These are phyloP conservation scores for Anthopleura sola DNA, from an alignment of 64 coral and sea anemone genomes.

Conservation along the genomic window DNA sequence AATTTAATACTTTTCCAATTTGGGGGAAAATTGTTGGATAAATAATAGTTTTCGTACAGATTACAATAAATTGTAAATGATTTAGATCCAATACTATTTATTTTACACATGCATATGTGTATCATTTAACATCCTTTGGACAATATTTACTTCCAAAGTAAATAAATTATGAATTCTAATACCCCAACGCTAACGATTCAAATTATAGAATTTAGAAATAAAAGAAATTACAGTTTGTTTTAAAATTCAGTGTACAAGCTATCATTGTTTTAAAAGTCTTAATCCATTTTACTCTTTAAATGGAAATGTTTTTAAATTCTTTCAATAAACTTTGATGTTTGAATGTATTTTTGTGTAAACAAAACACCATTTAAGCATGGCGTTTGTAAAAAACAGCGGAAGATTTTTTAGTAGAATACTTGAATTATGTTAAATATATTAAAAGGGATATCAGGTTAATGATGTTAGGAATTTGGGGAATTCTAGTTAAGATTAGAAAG, in stretches of 20 bases:
- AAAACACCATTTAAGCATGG: neutral
- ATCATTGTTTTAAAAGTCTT: neutral
- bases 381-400: neutral
- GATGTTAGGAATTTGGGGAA: neutral
- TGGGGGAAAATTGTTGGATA: too few relatives aligned
- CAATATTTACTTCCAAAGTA: too few relatives aligned
- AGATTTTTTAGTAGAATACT: neutral
- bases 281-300: neutral
- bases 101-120: too few relatives aligned
- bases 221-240: too few relatives aligned
- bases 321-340: neutral
- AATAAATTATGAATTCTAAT: too few relatives aligned
- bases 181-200: too few relatives aligned
- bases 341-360: conserved; percentile 1
- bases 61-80: too few relatives aligned
- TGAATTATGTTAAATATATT: neutral
- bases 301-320: neutral
- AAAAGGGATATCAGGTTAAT: neutral
- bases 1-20: too few relatives aligned
- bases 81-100: too few relatives aligned
- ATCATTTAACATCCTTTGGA: too few relatives aligned
- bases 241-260: neutral
- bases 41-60: too few relatives aligned
- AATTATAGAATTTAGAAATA: too few relatives aligned
- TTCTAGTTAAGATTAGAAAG: neutral